These are phyloP conservation scores for Luidia sarsii DNA, from an alignment of 53 echinoderm and acorn worm genomes.

Conservation along the genomic window DNA sequence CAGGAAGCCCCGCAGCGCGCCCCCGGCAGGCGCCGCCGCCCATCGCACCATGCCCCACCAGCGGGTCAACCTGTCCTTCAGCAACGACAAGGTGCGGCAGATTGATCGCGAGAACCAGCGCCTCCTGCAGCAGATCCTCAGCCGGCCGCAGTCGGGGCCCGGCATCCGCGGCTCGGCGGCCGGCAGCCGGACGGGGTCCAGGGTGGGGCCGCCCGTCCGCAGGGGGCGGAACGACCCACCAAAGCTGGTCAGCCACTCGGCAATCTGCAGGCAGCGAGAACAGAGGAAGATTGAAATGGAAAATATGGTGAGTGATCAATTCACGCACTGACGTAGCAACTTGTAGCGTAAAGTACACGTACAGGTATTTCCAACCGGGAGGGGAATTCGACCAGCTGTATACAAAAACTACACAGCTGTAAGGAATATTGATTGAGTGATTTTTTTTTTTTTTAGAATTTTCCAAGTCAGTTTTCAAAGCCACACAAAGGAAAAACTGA, in stretches of 20 bases:
- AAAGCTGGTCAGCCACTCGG: constrained; percentile 74
- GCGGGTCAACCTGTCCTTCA: constrained; percentile 95
- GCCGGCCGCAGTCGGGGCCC: constrained; percentile 25
- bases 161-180: not conserved
- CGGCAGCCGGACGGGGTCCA: too few species aligned
- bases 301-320: constrained; percentile 93
- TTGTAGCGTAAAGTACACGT: too few species aligned
- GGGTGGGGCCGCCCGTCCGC: not conserved
- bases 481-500: too few species aligned
- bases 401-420: too few species aligned
- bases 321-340: too few species aligned
- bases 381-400: too few species aligned
- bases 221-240: not conserved
- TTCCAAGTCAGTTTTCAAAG: too few species aligned
- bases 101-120: constrained; percentile 93
- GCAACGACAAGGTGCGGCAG: constrained; percentile 86
- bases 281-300: constrained; percentile 90
- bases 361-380: too few species aligned
- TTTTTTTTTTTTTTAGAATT: too few species aligned
- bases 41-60: constrained; percentile 77
- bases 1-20: too few species aligned
- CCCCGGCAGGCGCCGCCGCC: not conserved
- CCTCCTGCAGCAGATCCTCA: constrained; percentile 78
- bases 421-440: too few species aligned
- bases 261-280: constrained; percentile 79